phyloP scores from a whole-genome alignment of 1,140 invertebrate genomes.

The Lysiphlebus fabarum region DNA sequence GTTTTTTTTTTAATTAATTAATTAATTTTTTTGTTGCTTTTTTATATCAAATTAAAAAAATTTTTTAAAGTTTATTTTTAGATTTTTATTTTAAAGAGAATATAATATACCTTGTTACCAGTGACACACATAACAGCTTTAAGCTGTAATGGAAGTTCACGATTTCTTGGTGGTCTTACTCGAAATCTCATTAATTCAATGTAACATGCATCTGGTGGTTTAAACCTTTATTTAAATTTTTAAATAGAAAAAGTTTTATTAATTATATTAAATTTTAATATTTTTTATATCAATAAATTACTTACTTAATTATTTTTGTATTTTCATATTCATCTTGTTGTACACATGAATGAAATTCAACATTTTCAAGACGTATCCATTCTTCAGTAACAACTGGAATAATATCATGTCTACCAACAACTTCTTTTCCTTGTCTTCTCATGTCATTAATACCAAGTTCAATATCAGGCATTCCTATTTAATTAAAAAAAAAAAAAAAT shows the following conservation, averaged over 20 bases:
- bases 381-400: slow-evolving; percentile 99
- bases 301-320: slow-evolving; percentile 85
- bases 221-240: slow-evolving; percentile 68
- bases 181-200: slow-evolving; percentile 96
- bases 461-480: slow-evolving; percentile 86
- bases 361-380: slow-evolving; percentile 94
- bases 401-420: slow-evolving; percentile 97
- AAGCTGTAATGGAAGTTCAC: slow-evolving; percentile 94
- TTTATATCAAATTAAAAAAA: slow-evolving; percentile 4
- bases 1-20: too few species aligned
- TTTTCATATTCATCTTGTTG: slow-evolving; percentile 89
- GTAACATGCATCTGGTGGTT: slow-evolving; percentile 97
- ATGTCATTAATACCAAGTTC: slow-evolving; percentile 98
- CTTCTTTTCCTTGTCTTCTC: slow-evolving; percentile 94
- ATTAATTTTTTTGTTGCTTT: slow-evolving; percentile 17
- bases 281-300: slow-evolving; percentile 2
- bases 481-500: not conserved
- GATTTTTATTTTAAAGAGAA: not conserved
- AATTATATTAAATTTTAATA: too few species aligned
- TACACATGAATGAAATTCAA: slow-evolving; percentile 93
- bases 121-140: slow-evolving; percentile 83
- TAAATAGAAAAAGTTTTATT: not conserved
- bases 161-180: slow-evolving; percentile 90
- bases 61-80: not conserved
- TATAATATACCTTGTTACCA: slow-evolving; percentile 68